These are phyloP conservation scores for Apotomis betuletana DNA, from an alignment of 2,888 invertebrate species.

Conservation along the genomic window DNA sequence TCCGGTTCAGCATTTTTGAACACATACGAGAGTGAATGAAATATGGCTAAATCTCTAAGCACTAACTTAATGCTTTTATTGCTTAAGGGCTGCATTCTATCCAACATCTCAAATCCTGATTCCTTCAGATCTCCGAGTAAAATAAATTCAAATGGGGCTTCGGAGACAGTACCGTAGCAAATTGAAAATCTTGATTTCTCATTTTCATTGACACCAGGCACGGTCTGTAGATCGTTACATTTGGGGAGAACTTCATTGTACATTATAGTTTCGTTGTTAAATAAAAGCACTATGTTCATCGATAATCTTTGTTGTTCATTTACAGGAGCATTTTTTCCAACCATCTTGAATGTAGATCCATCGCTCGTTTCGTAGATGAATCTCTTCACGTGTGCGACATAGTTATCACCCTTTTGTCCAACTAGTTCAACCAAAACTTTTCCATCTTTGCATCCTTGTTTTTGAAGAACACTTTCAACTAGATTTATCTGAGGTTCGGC, in stretches of 20 bases:
- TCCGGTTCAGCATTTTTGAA: constrained; percentile 51
- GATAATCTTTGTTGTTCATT: constrained; percentile 45
- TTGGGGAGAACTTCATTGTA: constrained; percentile 57
- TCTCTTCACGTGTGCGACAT: constrained; percentile 44
- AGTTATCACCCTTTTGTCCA: constrained; percentile 45
- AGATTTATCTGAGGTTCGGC: constrained; percentile 27
- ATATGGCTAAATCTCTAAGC: constrained; percentile 56
- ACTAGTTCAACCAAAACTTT: constrained; percentile 43
- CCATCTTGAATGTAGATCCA: constrained; percentile 52
- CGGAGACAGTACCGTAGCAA: constrained; percentile 55
- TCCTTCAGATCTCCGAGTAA: constrained; percentile 59
- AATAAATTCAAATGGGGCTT: constrained; percentile 56
- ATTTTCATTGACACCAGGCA: constrained; percentile 51
- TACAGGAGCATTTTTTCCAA: constrained; percentile 61
- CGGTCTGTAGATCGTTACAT: constrained; percentile 54
- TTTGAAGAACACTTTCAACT: constrained; percentile 33
- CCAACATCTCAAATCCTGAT: constrained; percentile 53
- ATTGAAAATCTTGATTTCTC: constrained; percentile 53
- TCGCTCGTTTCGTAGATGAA: constrained; percentile 48
- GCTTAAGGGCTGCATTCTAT: constrained; percentile 53
- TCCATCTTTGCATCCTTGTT: constrained; percentile 38
- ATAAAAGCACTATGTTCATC: constrained; percentile 46
- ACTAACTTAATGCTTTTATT: constrained; percentile 53
- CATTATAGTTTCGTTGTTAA: constrained; percentile 56
- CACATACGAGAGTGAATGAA: constrained; percentile 62